Evolutionary conservation across 2,113 vertebrate genomes (phyloP).

Genomic region (Helogale parvula): DNA sequence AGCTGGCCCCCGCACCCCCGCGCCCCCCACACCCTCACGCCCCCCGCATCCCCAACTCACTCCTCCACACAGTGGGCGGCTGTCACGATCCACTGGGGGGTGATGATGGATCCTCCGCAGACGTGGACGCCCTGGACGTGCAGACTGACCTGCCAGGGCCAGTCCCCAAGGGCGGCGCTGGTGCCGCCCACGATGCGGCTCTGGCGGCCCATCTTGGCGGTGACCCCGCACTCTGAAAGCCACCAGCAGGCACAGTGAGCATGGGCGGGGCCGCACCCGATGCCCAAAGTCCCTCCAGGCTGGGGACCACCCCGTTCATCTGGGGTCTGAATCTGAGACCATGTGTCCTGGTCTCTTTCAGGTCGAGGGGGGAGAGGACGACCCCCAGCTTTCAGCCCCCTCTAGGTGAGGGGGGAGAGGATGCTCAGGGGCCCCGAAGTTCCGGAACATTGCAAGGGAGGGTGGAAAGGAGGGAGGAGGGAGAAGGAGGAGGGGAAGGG

Average conservation of each 20-base stretch:
- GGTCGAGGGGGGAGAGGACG: background rate
- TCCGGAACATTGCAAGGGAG: background rate
- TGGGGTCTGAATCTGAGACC: background rate
- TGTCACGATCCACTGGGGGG: conserved; percentile 91
- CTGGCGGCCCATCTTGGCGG: background rate
- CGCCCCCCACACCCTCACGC: too few species aligned
- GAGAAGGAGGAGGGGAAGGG: too few species aligned
- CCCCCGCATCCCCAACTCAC: conserved; percentile 80
- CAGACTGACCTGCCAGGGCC: conserved; percentile 98
- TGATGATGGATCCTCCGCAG: conserved; percentile 95
- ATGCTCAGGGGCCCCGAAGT: background rate
- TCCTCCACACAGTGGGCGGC: conserved; percentile 95
- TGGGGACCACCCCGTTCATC: background rate
- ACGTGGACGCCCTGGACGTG: conserved; percentile 87
- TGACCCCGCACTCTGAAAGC: conserved; percentile 89
- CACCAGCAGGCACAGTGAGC: background rate
- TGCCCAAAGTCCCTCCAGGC: accelerated
- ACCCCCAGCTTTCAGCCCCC: background rate
- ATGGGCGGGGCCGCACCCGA: background rate
- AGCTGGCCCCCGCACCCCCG: background rate
- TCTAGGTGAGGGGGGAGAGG: too few species aligned
- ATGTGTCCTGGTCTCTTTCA: background rate
- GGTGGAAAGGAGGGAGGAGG: too few species aligned
- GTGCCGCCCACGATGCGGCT: conserved; percentile 93
- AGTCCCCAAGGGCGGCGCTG: conserved; percentile 86